Percentiles rank a stretch among this genome's conserved stretches.
These are phyloP conservation scores for Sturmia bella DNA, from an alignment of 2,888 invertebrate genomes.

Conservation along the genomic window DNA sequence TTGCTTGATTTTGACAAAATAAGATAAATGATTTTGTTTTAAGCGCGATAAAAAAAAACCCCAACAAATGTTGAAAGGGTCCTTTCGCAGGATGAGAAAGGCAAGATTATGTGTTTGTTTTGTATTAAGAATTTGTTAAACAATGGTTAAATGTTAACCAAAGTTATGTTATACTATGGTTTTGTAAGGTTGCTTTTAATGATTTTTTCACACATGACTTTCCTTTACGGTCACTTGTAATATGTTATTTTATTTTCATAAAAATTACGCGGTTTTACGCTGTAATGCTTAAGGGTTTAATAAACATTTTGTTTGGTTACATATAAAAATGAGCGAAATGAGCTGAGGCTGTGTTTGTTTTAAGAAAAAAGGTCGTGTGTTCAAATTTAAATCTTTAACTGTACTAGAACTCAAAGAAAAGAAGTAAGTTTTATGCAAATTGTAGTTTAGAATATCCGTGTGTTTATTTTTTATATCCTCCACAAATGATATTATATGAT, in stretches of 20 bases:
- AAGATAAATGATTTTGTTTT: constrained; percentile 77
- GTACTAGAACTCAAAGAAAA: too few relatives aligned
- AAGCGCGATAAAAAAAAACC: constrained; percentile 31
- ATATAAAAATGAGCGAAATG: constrained; percentile 39
- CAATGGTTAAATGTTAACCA: constrained; percentile 64
- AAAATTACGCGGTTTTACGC: constrained; percentile 71
- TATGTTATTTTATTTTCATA: constrained; percentile 62
- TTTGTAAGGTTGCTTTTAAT: constrained; percentile 24
- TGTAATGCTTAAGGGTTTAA: constrained; percentile 69
- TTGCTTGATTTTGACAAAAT: constrained; percentile 76
- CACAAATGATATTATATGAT: too few relatives aligned
- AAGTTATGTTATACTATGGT: constrained; percentile 62
- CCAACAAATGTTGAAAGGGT: constrained; percentile 20
- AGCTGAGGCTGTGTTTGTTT: too few relatives aligned
- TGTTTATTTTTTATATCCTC: too few relatives aligned
- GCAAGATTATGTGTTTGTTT: constrained; percentile 37
- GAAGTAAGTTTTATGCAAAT: too few relatives aligned
- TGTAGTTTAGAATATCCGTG: too few relatives aligned
- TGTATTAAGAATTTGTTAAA: constrained; percentile 62
- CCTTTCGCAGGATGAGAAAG: constrained; percentile 34
- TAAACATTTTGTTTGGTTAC: constrained; percentile 62
- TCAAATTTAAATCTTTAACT: too few relatives aligned
- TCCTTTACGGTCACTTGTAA: constrained; percentile 67
- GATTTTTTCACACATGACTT: constrained; percentile 59
- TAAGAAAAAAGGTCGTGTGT: too few relatives aligned